Base-by-base conservation (phyloP, 2,113 vertebrate genomes). In the Eptatretus burgeri region DNA sequence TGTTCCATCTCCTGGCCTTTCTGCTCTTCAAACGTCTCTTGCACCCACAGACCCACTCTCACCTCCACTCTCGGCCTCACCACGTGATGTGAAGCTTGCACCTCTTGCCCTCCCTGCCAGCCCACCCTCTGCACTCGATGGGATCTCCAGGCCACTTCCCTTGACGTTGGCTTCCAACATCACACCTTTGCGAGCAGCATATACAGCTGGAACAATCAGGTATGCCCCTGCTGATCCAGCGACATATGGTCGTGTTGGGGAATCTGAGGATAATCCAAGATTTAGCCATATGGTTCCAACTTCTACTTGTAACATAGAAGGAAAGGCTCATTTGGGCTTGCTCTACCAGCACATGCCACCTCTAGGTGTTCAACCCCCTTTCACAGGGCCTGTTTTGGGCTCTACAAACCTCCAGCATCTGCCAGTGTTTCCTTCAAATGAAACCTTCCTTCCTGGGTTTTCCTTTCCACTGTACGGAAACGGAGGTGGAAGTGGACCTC, bases 161-260 rank as follows among this genome's bases (percentile, higher is more conserved):
- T 20, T 20, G 12, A n/a, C 56, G 9, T 20, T 20, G 12, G 20
- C 56, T 20, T 20, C 56, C 56, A n/a, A n/a, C 56, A 20, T n/a
- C 56, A 20, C 56, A 60, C 56, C 56, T n/a, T 60, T 20, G 56
- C 85, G 87, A 64, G 81, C 89, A 70, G 86, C 95, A 75, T 98
- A 96, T 79, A 95, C 91, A 75, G 89, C 86, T 51, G 91, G 91
- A 69, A 98, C 91, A 73, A 98, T 98, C 76, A 81, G 91, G 68
- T 96, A 98, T 68, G 91, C 91, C 14, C 91, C 91, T 17, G 89
- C 91, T 56, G 91, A 98, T 20, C 56, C 56, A 20, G 27, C 27
- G 3, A 12, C 56, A 20, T 20, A 17, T n/a, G 56, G 56, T 20
- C n/a, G n/a, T 20, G 11, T 60, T 20, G 56, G 20, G 56, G 56